phyloP scores from a whole-genome alignment of 53 echinoderm and acorn worm genomes.

The Patiria pectinifera region DNA sequence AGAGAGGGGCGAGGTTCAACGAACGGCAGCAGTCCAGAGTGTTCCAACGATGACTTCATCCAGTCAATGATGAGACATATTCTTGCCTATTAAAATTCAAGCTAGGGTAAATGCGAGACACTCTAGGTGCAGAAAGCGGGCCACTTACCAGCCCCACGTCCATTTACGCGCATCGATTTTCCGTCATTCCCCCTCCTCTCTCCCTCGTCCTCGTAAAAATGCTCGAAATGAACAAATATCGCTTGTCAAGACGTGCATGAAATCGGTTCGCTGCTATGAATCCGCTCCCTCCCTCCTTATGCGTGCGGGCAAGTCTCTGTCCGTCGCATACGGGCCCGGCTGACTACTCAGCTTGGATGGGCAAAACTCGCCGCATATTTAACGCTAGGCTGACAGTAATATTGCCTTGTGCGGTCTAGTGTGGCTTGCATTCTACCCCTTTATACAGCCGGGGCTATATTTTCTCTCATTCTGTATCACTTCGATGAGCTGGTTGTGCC shows the following conservation, averaged over 20 bases:
- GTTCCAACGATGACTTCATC: slow-evolving; percentile 40
- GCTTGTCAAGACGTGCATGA: slow-evolving; percentile 64
- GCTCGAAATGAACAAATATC: slow-evolving; percentile 71
- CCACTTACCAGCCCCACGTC: slow-evolving; percentile 69
- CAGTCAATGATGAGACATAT: slow-evolving; percentile 43
- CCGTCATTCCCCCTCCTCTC: slow-evolving; percentile 54
- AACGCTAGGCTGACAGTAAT: slow-evolving; percentile 61
- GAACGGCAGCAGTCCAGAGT: slow-evolving; percentile 29
- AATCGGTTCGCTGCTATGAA: slow-evolving; percentile 59
- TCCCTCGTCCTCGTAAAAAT: slow-evolving; percentile 51
- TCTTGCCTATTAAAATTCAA: slow-evolving; percentile 66
- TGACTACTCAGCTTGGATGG: not conserved
- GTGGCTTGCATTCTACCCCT: not conserved
- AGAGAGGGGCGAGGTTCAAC: slow-evolving; percentile 53
- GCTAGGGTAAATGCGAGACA: slow-evolving; percentile 58
- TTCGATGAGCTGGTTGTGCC: slow-evolving; percentile 42
- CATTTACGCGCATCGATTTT: slow-evolving; percentile 74
- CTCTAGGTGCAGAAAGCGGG: slow-evolving; percentile 68
- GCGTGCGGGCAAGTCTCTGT: not conserved
- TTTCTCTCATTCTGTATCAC: slow-evolving; percentile 11
- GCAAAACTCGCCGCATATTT: slow-evolving; percentile 50
- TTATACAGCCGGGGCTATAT: not conserved
- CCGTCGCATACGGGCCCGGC: not conserved
- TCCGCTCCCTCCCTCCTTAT: slow-evolving; percentile 8
- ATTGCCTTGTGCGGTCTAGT: slow-evolving; percentile 16